Evolutionary conservation across 2,888 invertebrate genomes (phyloP), one percentile per base, ranked within the genome.

Genomic region (Matsumyia berberina): DNA sequence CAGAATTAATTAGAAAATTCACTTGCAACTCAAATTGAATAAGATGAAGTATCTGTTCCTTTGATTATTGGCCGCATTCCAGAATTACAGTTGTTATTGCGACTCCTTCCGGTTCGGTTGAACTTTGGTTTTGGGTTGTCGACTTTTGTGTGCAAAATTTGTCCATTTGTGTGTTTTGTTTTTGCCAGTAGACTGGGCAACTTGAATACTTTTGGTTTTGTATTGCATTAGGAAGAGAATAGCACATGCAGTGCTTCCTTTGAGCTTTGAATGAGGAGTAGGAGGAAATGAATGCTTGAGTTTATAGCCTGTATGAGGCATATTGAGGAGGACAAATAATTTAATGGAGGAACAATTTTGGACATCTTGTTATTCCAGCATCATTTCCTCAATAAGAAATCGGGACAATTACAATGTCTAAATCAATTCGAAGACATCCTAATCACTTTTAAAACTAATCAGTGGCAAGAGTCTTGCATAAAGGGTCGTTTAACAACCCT

Each of bases 1-100:
- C 64, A 53, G 53, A 74, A 70, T 85, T 80, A 85, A 85, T 80
- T 85, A 85, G 74, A 80, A 80, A 85, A 76, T 79, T 70, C 57
- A 80, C 70, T 80, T 74, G 74, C 64, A 85, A 51, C 46, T 78
- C 49, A 69, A 73, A 85, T 58, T 85, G 79, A 79, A 76, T 74
- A 80, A 51, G 60, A 80, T 76, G 66, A 53, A 64, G 70, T 76
- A 72, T 80, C 79, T 80, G 74, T 64, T 66, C 58, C 35, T 60
- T 31, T 67, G 39, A 72, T 55, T 66, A 60, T 66, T 72, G 77
- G 77, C 58, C 64, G 55, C 9, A 33, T 76, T 76, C 64, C 70
- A 76, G 53, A 46, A 15, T 33, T 58, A n/a, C 37, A 46, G 33
- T 19, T 39, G 67, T 55, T 46, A 17, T 64, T 57, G 7, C 19